A percentile compares a stretch with the other conserved stretches of the same genome.
Evolutionary conservation across 2,113 vertebrate genomes (phyloP).

Genomic region (Oenanthe melanoleuca): DNA sequence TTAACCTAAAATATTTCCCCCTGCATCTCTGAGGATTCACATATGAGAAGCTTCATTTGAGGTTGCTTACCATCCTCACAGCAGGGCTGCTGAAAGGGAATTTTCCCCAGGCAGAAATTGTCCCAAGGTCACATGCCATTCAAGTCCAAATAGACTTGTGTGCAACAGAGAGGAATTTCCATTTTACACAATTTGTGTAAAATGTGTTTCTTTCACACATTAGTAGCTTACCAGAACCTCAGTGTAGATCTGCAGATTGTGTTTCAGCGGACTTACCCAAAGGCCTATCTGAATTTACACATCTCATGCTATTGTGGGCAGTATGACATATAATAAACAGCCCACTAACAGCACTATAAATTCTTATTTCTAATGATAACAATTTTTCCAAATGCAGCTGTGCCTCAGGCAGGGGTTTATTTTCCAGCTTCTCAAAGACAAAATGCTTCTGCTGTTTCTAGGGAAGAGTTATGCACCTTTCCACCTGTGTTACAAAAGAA

Average conservation of each 20-base stretch:
- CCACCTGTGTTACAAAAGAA: neutral
- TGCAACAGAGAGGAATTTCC: neutral
- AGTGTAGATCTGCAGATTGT: neutral
- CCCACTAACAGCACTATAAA: neutral
- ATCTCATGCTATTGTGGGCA: neutral
- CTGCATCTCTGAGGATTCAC: neutral
- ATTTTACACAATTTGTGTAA: neutral
- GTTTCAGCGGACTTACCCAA: neutral
- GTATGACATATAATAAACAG: neutral
- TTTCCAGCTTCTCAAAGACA: neutral
- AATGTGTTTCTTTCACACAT: neutral
- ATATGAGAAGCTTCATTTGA: neutral
- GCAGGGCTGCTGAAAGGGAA: neutral
- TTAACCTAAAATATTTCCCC: constrained; percentile 32
- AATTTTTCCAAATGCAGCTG: neutral
- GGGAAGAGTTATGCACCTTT: neutral
- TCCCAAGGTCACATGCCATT: neutral
- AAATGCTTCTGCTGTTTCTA: neutral
- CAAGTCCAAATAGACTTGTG: neutral
- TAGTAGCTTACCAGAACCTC: neutral
- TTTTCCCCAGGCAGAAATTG: neutral
- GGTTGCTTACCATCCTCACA: neutral
- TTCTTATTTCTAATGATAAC: neutral
- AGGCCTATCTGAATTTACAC: neutral
- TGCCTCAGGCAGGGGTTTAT: neutral